Conservation (phyloP, 2,888 invertebrate genomes). For the Drosophila algonquin region DNA sequence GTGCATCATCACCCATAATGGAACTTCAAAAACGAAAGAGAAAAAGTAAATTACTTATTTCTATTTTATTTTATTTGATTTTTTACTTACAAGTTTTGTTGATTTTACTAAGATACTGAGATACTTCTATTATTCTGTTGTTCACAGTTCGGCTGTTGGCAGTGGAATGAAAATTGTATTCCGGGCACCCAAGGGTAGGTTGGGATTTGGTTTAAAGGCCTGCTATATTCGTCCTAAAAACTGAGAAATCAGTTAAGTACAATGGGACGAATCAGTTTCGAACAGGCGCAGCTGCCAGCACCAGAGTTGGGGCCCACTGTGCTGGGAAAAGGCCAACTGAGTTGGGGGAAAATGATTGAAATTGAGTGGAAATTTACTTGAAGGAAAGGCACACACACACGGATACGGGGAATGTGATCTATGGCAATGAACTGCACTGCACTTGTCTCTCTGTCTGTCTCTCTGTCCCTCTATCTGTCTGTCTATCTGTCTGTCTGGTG, state of each 20-base stretch:
- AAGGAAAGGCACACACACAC: too few species aligned
- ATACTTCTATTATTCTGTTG: background rate
- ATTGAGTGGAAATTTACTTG: background rate
- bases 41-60: background rate
- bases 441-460: too few species aligned
- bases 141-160: background rate
- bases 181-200: background rate
- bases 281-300: fast-evolving
- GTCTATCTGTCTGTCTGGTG: too few species aligned
- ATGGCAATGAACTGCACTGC: background rate
- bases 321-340: background rate
- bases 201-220: background rate
- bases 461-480: too few species aligned
- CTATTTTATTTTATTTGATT: background rate
- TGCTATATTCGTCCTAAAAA: background rate
- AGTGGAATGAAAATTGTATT: background rate
- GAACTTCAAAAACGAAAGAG: background rate
- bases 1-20: background rate
- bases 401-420: background rate
- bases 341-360: background rate
- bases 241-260: background rate
- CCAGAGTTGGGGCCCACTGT: background rate
- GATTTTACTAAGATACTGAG: background rate
- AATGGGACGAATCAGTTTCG: background rate
- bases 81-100: background rate